Evolutionary conservation across 2,113 vertebrate genomes (phyloP).

Genomic region (Catharus fuscescens): DNA sequence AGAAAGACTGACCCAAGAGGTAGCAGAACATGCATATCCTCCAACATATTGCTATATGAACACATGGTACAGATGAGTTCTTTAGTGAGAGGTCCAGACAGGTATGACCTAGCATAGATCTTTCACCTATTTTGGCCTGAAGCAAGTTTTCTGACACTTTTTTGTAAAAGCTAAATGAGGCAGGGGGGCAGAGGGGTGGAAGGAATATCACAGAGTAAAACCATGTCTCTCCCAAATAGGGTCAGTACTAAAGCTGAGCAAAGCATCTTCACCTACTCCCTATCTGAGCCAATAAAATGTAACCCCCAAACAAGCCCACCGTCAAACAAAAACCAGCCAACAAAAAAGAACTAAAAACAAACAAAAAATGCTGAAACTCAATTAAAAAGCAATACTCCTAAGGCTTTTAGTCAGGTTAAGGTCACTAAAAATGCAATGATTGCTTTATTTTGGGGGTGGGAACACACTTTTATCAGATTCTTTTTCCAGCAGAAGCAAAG

Average conservation of each 20-base stretch:
- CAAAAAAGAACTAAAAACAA: background rate
- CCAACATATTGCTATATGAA: background rate
- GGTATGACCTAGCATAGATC: background rate
- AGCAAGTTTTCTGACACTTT: background rate
- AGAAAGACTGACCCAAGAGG: background rate
- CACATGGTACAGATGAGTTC: background rate
- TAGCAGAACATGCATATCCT: background rate
- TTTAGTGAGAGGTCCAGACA: background rate
- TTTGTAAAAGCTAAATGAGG: background rate
- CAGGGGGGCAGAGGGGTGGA: accelerated
- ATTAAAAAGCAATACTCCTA: background rate
- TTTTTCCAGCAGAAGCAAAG: background rate
- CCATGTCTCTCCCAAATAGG: background rate
- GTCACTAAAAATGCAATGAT: background rate
- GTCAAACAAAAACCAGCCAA: background rate
- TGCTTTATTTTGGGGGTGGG: background rate
- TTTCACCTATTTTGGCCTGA: background rate
- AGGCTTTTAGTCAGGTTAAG: background rate
- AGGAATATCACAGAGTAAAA: background rate
- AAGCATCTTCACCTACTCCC: background rate
- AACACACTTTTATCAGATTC: background rate
- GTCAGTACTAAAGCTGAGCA: background rate
- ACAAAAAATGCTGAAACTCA: background rate
- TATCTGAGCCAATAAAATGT: background rate
- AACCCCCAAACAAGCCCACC: background rate